Conservation (phyloP, 2,113 vertebrate species). For the Myotis brandtii region DNA sequence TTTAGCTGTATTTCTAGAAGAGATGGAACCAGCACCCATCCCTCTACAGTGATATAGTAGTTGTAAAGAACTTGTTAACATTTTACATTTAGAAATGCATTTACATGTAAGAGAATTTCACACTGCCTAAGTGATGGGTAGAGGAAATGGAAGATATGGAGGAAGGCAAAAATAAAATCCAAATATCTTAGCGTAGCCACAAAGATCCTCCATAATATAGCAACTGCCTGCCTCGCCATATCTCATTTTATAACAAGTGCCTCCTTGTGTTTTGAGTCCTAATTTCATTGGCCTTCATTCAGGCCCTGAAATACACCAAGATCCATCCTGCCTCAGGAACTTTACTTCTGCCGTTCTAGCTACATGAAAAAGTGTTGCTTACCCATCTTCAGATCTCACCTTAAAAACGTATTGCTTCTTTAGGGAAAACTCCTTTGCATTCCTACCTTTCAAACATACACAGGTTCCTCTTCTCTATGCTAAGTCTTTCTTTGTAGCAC, state of each 20-base stretch:
- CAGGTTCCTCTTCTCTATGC: background rate
- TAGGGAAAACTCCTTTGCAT: background rate
- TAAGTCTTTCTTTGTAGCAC: background rate
- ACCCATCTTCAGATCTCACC: rapidly evolving
- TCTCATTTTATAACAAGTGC: background rate
- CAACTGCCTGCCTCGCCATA: background rate
- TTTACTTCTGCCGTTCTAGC: background rate
- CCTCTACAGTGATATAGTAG: background rate
- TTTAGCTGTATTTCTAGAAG: background rate
- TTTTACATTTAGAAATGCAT: background rate
- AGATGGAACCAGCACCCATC: background rate
- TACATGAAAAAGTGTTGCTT: background rate
- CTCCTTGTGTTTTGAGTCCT: background rate
- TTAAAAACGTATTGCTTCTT: background rate
- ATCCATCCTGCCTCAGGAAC: background rate
- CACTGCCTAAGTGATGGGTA: background rate
- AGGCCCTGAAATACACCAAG: background rate
- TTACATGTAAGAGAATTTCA: background rate
- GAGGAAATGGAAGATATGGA: background rate
- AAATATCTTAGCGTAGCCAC: background rate
- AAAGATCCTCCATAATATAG: background rate
- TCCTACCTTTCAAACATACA: background rate
- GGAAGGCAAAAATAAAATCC: background rate
- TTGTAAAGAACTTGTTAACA: background rate
- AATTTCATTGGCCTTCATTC: background rate